phyloP scores from a whole-genome alignment of 2,113 vertebrate species.

The Donacobius atricapilla region DNA sequence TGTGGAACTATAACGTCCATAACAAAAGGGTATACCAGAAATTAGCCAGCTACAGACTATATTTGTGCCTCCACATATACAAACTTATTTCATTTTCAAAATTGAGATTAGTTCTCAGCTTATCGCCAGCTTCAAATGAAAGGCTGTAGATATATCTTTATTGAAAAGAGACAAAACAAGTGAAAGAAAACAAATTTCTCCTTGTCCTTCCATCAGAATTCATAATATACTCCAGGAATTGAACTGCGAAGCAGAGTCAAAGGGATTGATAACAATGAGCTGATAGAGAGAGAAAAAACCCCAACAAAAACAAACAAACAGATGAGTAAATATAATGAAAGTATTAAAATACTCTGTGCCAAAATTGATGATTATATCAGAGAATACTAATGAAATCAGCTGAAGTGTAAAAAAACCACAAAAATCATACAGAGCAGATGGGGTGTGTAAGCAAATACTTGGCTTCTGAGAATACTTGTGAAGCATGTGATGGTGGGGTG shows the following conservation, averaged over 20 bases:
- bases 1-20: background rate
- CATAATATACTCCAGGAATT: background rate
- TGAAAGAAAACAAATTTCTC: background rate
- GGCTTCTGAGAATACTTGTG: background rate
- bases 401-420: background rate
- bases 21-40: background rate
- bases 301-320: background rate
- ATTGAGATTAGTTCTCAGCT: background rate
- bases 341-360: background rate
- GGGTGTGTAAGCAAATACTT: background rate
- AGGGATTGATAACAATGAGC: background rate
- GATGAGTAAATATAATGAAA: background rate
- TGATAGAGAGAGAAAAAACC: no score
- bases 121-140: background rate
- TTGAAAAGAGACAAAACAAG: background rate
- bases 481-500: background rate
- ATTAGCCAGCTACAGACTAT: background rate
- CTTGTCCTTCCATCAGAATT: background rate
- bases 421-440: background rate
- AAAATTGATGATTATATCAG: background rate
- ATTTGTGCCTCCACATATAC: background rate
- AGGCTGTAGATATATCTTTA: background rate
- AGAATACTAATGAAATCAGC: background rate
- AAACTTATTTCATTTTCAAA: background rate
- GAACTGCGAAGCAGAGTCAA: background rate